Base-by-base conservation (phyloP, 2,797 vertebrate genomes). In the Netta rufina region DNA sequence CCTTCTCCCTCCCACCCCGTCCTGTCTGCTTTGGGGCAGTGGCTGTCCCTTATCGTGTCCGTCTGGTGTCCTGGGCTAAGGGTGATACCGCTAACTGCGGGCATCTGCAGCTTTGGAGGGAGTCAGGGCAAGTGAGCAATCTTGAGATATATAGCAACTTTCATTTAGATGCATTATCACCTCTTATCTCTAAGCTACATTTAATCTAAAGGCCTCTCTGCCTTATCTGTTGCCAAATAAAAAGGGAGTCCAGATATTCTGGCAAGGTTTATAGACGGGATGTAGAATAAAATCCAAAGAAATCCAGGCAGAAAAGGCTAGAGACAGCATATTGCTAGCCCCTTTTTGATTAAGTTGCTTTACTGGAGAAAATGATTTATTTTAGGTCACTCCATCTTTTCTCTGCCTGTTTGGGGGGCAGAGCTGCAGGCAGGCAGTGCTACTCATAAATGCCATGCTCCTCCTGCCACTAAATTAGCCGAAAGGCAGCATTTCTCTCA, bases 201-300 rank as follows among this genome's bases (percentile, higher is more conserved):
- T 90, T 92, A 92, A 94, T 81, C 66, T 84, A 24, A 91, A 87
- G 43, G 64, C 62, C 66, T 76, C 69, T 92, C 87, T 86, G 47
- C 82, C 76, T 94, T 93, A 94, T 92, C 91, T 92, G 43, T 76
- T 93, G 71, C 73, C 85, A 94, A 87, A 93, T 76, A 84, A 92
- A 96, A 94, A 91, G 32, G 62, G 71, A 94, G 61, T 57, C 73
- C 53, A 88, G 74, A 86, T 95, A 93, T 67, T 88, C 74, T 90
- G 83, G 57, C 60, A 84, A 66, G 33, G 79, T 94, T 96, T 96
- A 94, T 92, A 76, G 89, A 81, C 67, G 87, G 64, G 14, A 70
- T 81, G 57, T 33, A 13, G 9, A 87, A 92, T 90, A 91, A 96
- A 90, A 89, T 81, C 82, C 88, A 32, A 92, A 87, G 73, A 93